Conservation (phyloP, 2,888 invertebrate species). For the Nymphalis polychloros region DNA sequence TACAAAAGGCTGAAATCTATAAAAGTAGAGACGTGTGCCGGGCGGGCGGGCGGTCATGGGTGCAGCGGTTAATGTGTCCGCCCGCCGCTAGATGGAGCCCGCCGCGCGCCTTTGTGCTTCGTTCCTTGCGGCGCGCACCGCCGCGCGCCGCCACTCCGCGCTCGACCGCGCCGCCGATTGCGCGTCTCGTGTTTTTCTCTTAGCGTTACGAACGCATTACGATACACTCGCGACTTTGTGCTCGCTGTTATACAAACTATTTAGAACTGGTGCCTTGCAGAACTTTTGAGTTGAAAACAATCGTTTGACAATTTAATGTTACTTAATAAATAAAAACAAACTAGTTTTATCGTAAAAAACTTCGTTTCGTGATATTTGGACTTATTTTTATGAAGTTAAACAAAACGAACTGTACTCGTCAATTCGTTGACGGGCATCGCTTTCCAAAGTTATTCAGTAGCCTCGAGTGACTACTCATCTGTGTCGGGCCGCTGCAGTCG, state of each 20-base stretch:
- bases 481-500: constrained; percentile 52
- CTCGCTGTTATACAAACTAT: constrained; percentile 44
- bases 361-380: constrained; percentile 42
- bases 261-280: constrained; percentile 37
- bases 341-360: constrained; percentile 29
- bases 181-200: constrained; percentile 67
- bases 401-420: constrained; percentile 34
- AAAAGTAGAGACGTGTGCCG: constrained; percentile 49
- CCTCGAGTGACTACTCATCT: constrained; percentile 18
- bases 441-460: constrained; percentile 38
- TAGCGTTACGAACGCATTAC: constrained; percentile 55
- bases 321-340: constrained; percentile 16
- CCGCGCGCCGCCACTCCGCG: constrained; percentile 76
- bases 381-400: constrained; percentile 38
- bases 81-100: constrained; percentile 70
- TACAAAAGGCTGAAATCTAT: constrained; percentile 18
- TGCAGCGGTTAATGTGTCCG: constrained; percentile 51
- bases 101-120: constrained; percentile 73
- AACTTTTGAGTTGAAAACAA: constrained; percentile 30
- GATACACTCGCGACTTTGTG: constrained; percentile 70
- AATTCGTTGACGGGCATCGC: constrained; percentile 34
- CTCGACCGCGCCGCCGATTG: constrained; percentile 76
- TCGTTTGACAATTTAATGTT: constrained; percentile 15
- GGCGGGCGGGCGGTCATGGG: constrained; percentile 48
- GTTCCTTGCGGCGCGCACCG: constrained; percentile 56